phyloP scores from a whole-genome alignment of 2,888 invertebrate species.

The Notodonta dromedarius region DNA sequence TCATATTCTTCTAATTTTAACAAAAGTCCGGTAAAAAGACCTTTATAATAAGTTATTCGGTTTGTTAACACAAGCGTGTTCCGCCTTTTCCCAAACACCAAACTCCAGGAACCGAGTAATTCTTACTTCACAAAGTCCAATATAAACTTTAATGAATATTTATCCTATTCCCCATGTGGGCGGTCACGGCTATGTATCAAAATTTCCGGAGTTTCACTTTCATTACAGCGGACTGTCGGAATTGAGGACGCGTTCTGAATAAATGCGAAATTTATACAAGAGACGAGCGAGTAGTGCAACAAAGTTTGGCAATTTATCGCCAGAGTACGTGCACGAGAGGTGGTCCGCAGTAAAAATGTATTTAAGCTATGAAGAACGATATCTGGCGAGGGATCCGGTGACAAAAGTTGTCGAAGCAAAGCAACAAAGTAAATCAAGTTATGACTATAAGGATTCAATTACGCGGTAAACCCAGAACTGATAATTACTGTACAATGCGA shows the following conservation, averaged over 20 bases:
- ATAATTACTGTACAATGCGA: too few relatives aligned
- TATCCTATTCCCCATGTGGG: conserved; percentile 4
- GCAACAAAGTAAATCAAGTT: too few relatives aligned
- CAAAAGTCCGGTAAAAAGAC: too few relatives aligned
- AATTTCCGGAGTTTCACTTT: conserved; percentile 30
- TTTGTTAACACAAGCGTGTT: too few relatives aligned
- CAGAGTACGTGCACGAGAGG: conserved; percentile 24
- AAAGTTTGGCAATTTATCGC: conserved; percentile 51
- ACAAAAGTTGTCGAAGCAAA: too few relatives aligned
- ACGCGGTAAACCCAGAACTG: too few relatives aligned
- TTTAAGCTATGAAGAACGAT: not conserved
- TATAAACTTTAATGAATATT: conserved; percentile 4
- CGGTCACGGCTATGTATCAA: conserved; percentile 27
- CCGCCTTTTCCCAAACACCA: too few relatives aligned
- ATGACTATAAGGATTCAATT: too few relatives aligned
- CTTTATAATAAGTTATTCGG: too few relatives aligned
- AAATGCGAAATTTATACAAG: conserved; percentile 58
- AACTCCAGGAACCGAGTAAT: too few relatives aligned
- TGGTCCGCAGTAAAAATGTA: not conserved
- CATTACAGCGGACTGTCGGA: conserved; percentile 16
- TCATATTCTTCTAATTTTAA: too few relatives aligned
- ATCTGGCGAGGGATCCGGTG: not conserved
- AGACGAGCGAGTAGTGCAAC: conserved; percentile 43
- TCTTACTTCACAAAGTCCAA: not conserved
- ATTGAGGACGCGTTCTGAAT: conserved; percentile 19